Evolutionary conservation across 2,113 vertebrate species (phyloP).

Genomic region (Caranx melampygus): DNA sequence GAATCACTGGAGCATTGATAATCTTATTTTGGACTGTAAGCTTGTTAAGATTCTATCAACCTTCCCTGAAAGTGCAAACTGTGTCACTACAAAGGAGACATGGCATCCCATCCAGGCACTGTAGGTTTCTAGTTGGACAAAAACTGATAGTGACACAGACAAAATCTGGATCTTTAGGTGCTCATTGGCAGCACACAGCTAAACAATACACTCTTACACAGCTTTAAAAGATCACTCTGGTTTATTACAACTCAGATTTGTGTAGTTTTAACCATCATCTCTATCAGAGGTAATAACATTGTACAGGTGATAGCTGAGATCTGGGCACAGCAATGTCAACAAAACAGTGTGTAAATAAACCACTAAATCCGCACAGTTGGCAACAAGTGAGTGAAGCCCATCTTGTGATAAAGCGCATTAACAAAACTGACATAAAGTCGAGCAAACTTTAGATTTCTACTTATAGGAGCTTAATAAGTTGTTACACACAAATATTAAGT

Average conservation of each 20-base stretch:
- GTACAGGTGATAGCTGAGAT: too few species aligned
- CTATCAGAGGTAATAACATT: background rate
- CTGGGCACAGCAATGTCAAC: too few species aligned
- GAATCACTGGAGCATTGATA: constrained; percentile 54
- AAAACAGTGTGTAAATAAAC: too few species aligned
- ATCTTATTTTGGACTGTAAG: constrained; percentile 59
- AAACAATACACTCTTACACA: background rate
- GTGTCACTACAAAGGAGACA: constrained; percentile 37
- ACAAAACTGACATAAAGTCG: too few species aligned
- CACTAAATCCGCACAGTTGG: too few species aligned
- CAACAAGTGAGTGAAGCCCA: too few species aligned
- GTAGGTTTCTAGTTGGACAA: background rate
- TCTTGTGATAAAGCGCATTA: too few species aligned
- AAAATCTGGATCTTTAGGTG: background rate
- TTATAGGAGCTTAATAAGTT: too few species aligned
- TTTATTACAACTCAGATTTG: background rate
- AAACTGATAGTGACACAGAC: background rate
- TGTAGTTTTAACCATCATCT: background rate
- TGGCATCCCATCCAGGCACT: background rate
- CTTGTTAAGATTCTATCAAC: constrained; percentile 62
- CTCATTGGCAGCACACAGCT: background rate
- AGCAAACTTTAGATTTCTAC: too few species aligned
- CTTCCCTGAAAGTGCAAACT: constrained; percentile 47
- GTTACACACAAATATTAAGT: too few species aligned
- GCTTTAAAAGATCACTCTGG: background rate